Evolutionary conservation across 2,888 invertebrate species (phyloP), one percentile per base, ranked within the genome.

Genomic region (Oscheius myriophilus): DNA sequence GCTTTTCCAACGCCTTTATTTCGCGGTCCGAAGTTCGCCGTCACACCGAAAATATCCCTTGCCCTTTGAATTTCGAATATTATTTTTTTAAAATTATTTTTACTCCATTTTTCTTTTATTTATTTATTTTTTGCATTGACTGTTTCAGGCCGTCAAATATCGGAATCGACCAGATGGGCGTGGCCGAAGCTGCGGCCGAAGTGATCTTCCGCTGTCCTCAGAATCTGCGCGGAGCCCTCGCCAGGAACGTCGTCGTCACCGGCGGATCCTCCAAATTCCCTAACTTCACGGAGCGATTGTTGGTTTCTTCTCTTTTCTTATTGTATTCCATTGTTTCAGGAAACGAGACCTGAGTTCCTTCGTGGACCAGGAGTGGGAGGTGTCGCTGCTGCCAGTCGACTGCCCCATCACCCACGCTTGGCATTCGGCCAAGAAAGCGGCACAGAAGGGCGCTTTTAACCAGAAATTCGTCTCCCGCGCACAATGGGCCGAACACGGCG

Each of bases 111-210:
- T 21, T 49, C 6, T 49, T 18, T 21, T 49, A 2, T n/a, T 18
- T 49, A 49, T 49, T 9, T 4, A 49, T 6, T 21, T 49, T 18
- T 18, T 49, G 11, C 4, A 7, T 26, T 0, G 16, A 39, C n/a
- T 25, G 21, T 67, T 71, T 12, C 67, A 91, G 92, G 86, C 98
- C 98, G 0, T 93, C 93, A 1, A 96, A 97, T 87, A 92, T 97
- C 45, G 96, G 95, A 0, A 92, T 98, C 72, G 91, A 91, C 64
- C 90, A 91, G 88, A 94, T 95, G 91, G 98, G 98, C 0, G 91
- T 98, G 71, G 91, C 71, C 0, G 79, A 77, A 68, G 76, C 72
- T 1, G 71, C 73, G 1, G 42, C 69, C 39, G 73, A 70, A 18
- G 54, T 64, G 18, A 57, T 76, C 1, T 18, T 9, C 89, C 62